A percentile compares a stretch with the other conserved stretches of the same genome.
These are phyloP conservation scores for Cheilosia vernalis DNA, from an alignment of 2,888 invertebrate species.

Conservation along the genomic window DNA sequence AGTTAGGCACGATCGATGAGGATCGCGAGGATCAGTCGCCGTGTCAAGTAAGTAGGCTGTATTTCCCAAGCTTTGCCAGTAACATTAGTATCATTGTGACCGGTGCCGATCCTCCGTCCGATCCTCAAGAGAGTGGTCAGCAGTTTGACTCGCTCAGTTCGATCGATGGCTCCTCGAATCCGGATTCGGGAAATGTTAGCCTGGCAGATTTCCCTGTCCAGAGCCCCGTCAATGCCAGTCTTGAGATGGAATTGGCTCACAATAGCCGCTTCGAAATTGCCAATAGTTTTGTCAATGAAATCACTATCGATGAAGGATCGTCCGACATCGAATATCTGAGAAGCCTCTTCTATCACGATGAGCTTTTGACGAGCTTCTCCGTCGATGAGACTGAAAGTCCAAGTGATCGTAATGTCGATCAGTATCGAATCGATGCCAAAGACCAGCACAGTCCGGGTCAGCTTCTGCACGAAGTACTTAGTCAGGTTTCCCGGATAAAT, in stretches of 20 bases:
- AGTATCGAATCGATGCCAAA: slow-evolving; percentile 18
- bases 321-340: slow-evolving; percentile 51
- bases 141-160: slow-evolving; percentile 81
- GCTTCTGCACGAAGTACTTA: slow-evolving; percentile 65
- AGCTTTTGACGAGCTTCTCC: slow-evolving; percentile 61
- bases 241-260: slow-evolving; percentile 79
- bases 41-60: slow-evolving; percentile 51
- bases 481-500: slow-evolving; percentile 60
- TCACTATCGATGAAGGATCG: slow-evolving; percentile 76
- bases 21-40: slow-evolving; percentile 51
- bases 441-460: slow-evolving; percentile 66
- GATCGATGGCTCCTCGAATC: slow-evolving; percentile 81
- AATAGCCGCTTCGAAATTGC: slow-evolving; percentile 81
- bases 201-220: slow-evolving; percentile 81
- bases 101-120: slow-evolving; percentile 44
- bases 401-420: slow-evolving; percentile 22
- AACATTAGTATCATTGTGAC: slow-evolving; percentile 80
- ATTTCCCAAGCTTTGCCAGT: slow-evolving; percentile 79
- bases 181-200: slow-evolving; percentile 83
- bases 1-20: slow-evolving; percentile 80
- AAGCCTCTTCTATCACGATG: slow-evolving; percentile 51
- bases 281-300: slow-evolving; percentile 79
- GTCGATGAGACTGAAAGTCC: slow-evolving; percentile 32
- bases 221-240: slow-evolving; percentile 77
- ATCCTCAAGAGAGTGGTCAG: slow-evolving; percentile 31